Base-by-base conservation (phyloP, 2,797 vertebrate genomes). In the Syngnathus acus region DNA sequence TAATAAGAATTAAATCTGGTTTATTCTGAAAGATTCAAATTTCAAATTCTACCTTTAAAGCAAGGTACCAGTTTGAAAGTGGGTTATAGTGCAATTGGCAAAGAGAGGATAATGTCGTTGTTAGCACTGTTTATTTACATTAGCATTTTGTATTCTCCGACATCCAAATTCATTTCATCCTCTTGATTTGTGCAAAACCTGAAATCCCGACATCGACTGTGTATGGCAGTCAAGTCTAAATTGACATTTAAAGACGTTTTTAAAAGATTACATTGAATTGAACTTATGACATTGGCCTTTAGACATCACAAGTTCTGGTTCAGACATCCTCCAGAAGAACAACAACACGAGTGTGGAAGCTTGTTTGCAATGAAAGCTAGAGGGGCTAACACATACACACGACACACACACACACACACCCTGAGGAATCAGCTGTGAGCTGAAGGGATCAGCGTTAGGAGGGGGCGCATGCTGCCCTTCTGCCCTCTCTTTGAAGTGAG, bases 401-500 rank as follows among this genome's bases (percentile, higher is more conserved):
- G 26, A 37, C 42, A 50, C 48, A 37, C 26, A 54, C 64, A 53
- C 37, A 40, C 19, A 54, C 48, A 54, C 32, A 39, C 47, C 21
- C 6, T 45, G 80, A 82, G 75, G 82, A 87, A 82, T 87, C 87
- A 87, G 87, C 86, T 89, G 82, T 82, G 85, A 80, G 82, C 82
- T 79, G 78, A 85, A 81, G 83, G 83, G 83, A 83, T 83, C 78
- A 78, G 79, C 73, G 72, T 82, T 82, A 65, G 71, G 74, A 40
- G 53, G 77, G 87, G 82, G 78, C 55, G 75, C 77, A 83, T 70
- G 38, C 75, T 90, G 88, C 87, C 89, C 89, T 86, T 67, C 62
- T 90, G 87, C 75, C 88, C 88, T 86, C 81, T 79, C 86, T 92
- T 92, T 92, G 91, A 92, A 91, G 89, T 90, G 83, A 91, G 87